Evolutionary conservation across 2,113 vertebrate genomes (phyloP), one percentile per base, ranked within the genome.

Genomic region (Pithys albifrons): DNA sequence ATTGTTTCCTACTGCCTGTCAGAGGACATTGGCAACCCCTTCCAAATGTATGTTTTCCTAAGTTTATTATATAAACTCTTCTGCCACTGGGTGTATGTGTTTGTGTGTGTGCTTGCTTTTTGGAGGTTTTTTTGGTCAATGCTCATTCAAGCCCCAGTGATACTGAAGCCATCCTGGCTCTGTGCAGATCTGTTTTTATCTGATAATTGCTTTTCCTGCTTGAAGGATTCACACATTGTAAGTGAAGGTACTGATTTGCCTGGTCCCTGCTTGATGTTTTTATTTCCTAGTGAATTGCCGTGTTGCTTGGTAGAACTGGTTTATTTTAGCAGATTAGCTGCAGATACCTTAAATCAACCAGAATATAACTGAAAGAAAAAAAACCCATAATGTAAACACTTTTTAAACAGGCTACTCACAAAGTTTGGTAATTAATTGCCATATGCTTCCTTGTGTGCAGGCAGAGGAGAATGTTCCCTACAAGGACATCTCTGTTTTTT

Each of bases 121-220:
- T 59, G 33, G 25, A 29, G 17, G 1, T 2, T 58, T 84, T 81
- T 93, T 72, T 93, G 35, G 43, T 91, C 65, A 77, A 19, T 86
- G 84, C 59, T 82, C 37, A 25, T 78, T 89, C 55, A 91, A 66
- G 31, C 61, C 41, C 67, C 20, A 6, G 61, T 75, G 57, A 69
- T 54, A 76, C 48, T 74, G 66, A 87, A 97, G 69, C 89, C 7
- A 1, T 93, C 51, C 58, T 89, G 76, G 31, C 66, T 90, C 27
- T 73, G n/a, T 85, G 70, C 54, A 81, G 58, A 77, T 95, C 59
- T 96, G 3, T 92, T 96, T 96, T 96, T 95, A 73, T 85, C 85
- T 91, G 77, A 86, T 84, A 93, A 95, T 94, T 96, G 77, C 49
- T 91, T 97, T 94, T 93, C 78, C 70, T 67, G 37, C 93, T 89